Evolutionary conservation across 1,140 invertebrate species (phyloP).

Genomic region (Drosophila yakuba): DNA sequence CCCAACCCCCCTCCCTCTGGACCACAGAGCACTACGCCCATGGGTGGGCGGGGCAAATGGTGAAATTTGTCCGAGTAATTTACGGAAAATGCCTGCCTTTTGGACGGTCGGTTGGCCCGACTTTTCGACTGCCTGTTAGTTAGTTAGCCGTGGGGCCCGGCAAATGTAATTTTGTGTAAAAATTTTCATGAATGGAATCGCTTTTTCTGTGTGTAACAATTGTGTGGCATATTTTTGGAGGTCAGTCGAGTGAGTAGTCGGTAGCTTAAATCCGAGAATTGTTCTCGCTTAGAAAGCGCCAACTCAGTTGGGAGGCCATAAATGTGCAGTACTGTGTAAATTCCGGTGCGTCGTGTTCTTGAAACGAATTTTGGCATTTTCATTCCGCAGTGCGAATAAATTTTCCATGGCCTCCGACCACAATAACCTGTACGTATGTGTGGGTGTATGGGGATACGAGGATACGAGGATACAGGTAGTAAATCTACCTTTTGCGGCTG

Average conservation of each 20-base stretch:
- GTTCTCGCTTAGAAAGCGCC: constrained; percentile 22
- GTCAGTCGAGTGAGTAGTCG: constrained; percentile 57
- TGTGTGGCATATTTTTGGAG: constrained; percentile 69
- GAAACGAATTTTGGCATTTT: constrained; percentile 55
- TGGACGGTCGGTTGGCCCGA: constrained; percentile 13
- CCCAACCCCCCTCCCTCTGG: no score
- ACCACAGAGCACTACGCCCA: background rate
- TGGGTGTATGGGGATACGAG: no score
- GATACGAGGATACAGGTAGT: background rate
- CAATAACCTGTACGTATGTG: background rate
- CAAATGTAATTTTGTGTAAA: constrained; percentile 76
- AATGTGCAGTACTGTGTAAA: constrained; percentile 6
- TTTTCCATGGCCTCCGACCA: constrained; percentile 16
- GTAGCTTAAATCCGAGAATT: constrained; percentile 16
- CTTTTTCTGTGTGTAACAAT: constrained; percentile 57
- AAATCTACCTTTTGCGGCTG: constrained; percentile 30
- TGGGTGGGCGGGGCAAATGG: background rate
- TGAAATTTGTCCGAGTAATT: constrained; percentile 52
- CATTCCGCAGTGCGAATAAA: constrained; percentile 38
- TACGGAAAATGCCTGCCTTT: constrained; percentile 59
- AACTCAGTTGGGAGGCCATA: constrained; percentile 16
- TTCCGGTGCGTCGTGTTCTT: constrained; percentile 37
- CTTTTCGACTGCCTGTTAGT: constrained; percentile 51
- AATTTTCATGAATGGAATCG: constrained; percentile 79
- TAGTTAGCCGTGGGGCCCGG: constrained; percentile 44